These are phyloP conservation scores for Zeuzera pyrina DNA, from an alignment of 2,888 invertebrate species.

Conservation along the genomic window DNA sequence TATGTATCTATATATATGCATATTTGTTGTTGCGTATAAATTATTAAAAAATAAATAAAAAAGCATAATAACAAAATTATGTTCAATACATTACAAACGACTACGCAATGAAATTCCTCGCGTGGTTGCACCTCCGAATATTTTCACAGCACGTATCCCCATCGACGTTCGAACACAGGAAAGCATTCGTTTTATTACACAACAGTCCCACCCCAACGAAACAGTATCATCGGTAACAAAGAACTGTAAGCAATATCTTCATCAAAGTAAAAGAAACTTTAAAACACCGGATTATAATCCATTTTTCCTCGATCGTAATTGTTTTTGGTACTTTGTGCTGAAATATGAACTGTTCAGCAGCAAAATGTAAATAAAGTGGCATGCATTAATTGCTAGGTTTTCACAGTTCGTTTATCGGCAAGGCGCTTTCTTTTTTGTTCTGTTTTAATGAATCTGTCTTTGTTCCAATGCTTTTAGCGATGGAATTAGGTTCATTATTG, in stretches of 20 bases:
- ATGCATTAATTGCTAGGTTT: slow-evolving; percentile 58
- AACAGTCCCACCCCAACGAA: slow-evolving; percentile 48
- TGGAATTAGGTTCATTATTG: slow-evolving; percentile 12
- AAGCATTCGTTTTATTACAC: slow-evolving; percentile 55
- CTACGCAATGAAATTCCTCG: slow-evolving; percentile 15
- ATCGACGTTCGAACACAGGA: slow-evolving; percentile 45
- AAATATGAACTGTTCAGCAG: slow-evolving; percentile 23
- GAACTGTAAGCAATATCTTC: too few species aligned
- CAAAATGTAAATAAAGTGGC: slow-evolving; percentile 52
- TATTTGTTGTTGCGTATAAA: too few species aligned
- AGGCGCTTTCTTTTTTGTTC: slow-evolving; percentile 25
- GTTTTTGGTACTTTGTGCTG: too few species aligned
- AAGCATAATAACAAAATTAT: neutral
- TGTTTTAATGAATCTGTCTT: slow-evolving; percentile 25
- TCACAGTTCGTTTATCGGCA: slow-evolving; percentile 46
- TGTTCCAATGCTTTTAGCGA: slow-evolving; percentile 12
- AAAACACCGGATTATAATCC: too few species aligned
- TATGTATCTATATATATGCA: too few species aligned
- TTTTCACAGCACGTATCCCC: slow-evolving; percentile 22
- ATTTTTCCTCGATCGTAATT: slow-evolving; percentile 15
- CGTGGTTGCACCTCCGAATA: slow-evolving; percentile 18
- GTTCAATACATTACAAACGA: slow-evolving; percentile 4
- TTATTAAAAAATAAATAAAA: neutral
- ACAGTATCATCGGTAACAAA: slow-evolving; percentile 29
- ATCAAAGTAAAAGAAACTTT: too few species aligned